Evolutionary conservation across 2,888 invertebrate genomes (phyloP).

Genomic region (Euphydryas editha): DNA sequence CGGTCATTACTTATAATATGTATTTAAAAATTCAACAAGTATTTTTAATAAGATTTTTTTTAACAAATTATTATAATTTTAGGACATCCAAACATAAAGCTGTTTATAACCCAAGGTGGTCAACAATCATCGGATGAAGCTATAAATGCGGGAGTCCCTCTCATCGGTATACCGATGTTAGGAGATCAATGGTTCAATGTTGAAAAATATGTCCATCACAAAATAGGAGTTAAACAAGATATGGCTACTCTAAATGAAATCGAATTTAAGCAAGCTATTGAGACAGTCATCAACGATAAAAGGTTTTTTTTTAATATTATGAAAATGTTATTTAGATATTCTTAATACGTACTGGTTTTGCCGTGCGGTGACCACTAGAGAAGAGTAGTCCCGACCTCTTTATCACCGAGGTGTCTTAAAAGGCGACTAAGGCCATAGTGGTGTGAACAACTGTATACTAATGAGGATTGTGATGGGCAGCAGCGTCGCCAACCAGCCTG

Average conservation of each 20-base stretch:
- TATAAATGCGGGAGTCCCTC: constrained; percentile 59
- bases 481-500: too few relatives aligned
- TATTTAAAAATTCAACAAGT: too few relatives aligned
- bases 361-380: too few relatives aligned
- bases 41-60: too few relatives aligned
- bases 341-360: too few relatives aligned
- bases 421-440: too few relatives aligned
- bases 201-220: constrained; percentile 50
- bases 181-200: constrained; percentile 67
- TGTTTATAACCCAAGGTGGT: constrained; percentile 68
- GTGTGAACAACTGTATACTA: too few relatives aligned
- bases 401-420: too few relatives aligned
- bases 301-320: constrained; percentile 41
- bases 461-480: too few relatives aligned
- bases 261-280: constrained; percentile 47
- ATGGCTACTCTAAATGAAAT: constrained; percentile 49
- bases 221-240: constrained; percentile 56
- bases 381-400: too few relatives aligned
- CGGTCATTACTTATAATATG: too few relatives aligned
- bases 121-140: constrained; percentile 70
- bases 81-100: constrained; percentile 69
- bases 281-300: constrained; percentile 44
- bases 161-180: constrained; percentile 64
- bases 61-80: constrained; percentile 30
- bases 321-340: neutral